Evolutionary conservation across 2,888 invertebrate species (phyloP).

Genomic region (Bembecia ichneumoniformis): DNA sequence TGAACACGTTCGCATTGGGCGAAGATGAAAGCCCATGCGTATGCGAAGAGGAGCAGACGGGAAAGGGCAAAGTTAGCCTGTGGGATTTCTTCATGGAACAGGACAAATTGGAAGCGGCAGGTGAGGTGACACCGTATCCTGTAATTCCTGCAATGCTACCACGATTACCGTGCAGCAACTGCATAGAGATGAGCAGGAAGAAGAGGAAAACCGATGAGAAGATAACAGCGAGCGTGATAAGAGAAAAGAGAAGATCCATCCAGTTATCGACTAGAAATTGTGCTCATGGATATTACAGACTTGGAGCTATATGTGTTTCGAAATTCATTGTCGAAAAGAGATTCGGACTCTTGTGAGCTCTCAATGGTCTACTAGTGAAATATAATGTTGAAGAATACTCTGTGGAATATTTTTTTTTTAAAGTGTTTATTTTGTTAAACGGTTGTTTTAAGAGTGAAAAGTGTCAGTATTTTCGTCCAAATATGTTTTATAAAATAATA

Average conservation of each 20-base stretch:
- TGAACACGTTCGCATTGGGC: background rate
- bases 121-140: slow-evolving; percentile 4
- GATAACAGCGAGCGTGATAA: background rate
- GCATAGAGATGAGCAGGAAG: slow-evolving; percentile 12
- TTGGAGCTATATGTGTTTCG: background rate
- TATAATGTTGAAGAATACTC: too few species aligned
- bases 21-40: background rate
- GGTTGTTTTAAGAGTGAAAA: too few species aligned
- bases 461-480: too few species aligned
- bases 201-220: background rate
- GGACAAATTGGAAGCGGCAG: background rate
- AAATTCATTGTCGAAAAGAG: background rate
- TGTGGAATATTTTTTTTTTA: too few species aligned
- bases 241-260: background rate
- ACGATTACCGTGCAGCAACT: slow-evolving; percentile 18
- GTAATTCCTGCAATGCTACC: slow-evolving; percentile 18
- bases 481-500: too few species aligned
- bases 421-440: too few species aligned
- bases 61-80: background rate
- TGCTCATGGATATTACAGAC: background rate
- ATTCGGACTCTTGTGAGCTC: background rate
- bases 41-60: background rate
- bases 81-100: background rate
- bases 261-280: background rate
- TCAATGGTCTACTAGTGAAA: too few species aligned